These are phyloP conservation scores for Tetanocera ferruginea DNA, from an alignment of 2,888 invertebrate species.

Conservation along the genomic window DNA sequence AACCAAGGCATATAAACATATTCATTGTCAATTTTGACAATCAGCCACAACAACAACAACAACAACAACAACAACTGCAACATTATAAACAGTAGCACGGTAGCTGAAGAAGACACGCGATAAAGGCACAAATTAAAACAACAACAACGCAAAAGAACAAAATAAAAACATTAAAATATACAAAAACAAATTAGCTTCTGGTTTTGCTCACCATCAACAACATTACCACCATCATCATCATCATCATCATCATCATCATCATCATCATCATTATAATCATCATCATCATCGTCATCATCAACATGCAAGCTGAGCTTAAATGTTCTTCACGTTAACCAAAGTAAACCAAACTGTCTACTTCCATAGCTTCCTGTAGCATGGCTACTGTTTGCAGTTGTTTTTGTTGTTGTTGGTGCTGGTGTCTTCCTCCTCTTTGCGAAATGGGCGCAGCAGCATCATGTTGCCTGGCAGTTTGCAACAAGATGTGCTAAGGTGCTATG, in stretches of 20 bases:
- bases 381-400: neutral
- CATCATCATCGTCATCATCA: neutral
- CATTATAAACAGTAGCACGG: conserved; percentile 39
- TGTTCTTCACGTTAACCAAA: conserved; percentile 16
- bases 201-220: conserved; percentile 52
- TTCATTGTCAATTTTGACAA: conserved; percentile 66
- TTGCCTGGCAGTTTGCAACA: neutral
- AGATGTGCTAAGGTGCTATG: too few species aligned
- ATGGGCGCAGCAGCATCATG: neutral
- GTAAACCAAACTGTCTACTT: neutral
- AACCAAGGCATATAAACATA: conserved; percentile 44
- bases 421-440: neutral
- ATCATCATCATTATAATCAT: too few species aligned
- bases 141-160: neutral
- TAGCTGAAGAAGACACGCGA: conserved; percentile 53
- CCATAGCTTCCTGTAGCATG: neutral
- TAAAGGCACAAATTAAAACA: neutral
- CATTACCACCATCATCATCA: too few species aligned
- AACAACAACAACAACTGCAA: conserved; percentile 41
- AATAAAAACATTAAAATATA: neutral
- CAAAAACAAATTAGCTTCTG: conserved; percentile 66
- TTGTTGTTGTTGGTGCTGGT: too few species aligned
- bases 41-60: conserved; percentile 52
- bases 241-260: too few species aligned
- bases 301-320: conserved; percentile 23